phyloP scores from a whole-genome alignment of 2,888 invertebrate genomes.

The Urechis unicinctus region DNA sequence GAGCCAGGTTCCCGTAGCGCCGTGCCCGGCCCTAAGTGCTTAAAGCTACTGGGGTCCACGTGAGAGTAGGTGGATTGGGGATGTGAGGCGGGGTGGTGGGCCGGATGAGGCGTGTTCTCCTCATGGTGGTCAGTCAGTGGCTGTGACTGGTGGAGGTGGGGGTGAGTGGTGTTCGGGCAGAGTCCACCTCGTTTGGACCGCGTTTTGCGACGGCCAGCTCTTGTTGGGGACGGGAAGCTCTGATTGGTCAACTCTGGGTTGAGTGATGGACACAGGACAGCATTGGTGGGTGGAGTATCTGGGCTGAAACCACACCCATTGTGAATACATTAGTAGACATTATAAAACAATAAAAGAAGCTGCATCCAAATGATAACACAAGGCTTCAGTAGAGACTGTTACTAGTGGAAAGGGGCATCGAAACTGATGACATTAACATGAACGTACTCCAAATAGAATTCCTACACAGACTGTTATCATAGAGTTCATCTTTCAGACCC shows the following conservation, averaged over 20 bases:
- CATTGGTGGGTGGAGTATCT: constrained; percentile 22
- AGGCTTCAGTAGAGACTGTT: too few species aligned
- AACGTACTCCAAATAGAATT: too few species aligned
- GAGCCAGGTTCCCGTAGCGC: constrained; percentile 28
- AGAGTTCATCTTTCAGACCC: too few species aligned
- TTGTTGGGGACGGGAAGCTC: constrained; percentile 35
- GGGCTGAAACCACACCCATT: constrained; percentile 28
- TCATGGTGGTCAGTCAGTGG: too few species aligned
- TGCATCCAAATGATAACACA: too few species aligned
- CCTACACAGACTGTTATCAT: too few species aligned
- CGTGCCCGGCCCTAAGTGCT: constrained; percentile 35
- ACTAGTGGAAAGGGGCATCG: too few species aligned
- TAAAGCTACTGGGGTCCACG: constrained; percentile 29
- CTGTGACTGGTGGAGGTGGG: too few species aligned
- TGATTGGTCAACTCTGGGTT: constrained; percentile 19
- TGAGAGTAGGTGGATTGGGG: too few species aligned
- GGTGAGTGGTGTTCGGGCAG: neutral
- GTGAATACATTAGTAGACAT: neutral
- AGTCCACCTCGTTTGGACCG: constrained; percentile 39
- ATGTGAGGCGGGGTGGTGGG: too few species aligned
- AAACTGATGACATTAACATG: too few species aligned
- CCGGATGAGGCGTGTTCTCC: neutral
- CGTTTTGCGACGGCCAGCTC: constrained; percentile 39
- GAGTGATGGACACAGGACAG: constrained; percentile 32
- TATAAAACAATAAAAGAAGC: neutral